Evolutionary conservation across 2,113 vertebrate species (phyloP), one percentile per base, ranked within the genome.

Genomic region (Rynchops niger): DNA sequence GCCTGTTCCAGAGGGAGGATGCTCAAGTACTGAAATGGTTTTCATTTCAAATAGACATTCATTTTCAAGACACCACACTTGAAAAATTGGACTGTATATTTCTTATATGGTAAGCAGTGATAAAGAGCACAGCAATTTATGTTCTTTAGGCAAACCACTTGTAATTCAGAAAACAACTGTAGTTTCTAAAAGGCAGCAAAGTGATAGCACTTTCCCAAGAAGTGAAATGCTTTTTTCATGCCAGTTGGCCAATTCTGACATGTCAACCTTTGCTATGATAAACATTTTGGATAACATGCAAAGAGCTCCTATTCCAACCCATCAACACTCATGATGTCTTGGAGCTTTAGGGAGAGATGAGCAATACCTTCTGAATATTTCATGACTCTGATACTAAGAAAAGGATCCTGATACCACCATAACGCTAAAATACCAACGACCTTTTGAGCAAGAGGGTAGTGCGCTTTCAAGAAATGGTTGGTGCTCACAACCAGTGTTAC

Each of bases 61-160:
- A 80, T 89, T 95, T 97, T 86, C 87, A 84, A 95, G 88, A 92
- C 93, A 93, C 23, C 1, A 21, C 74, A 96, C 93, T 95, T 96
- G 77, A 92, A 90, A 95, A 92, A 91, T 77, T 94, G 97, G 79
- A 69, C 47, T 82, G 74, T 77, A 43, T 88, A 94, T 86, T 92
- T 95, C 78, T 91, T 82, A 82, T 78, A 94, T 40, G 88, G 84
- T 82, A 86, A 94, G 91, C 87, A 96, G 89, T 80, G 96, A 96
- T 95, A 95, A 96, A 86, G 78, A 96, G 67, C 70, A 78, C 40
- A 89, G 87, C 83, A 96, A 96, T 93, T 97, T 94, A 90, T 88
- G 82, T 84, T 80, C 84, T 84, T 93, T 93, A 29, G 90, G 82
- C 67, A 96, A 96, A 94, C 36, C 73, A 94, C 87, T 84, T 85